These are phyloP conservation scores for Muricea muricata DNA, from an alignment of 92 coral and sea anemone genomes.

Conservation along the genomic window DNA sequence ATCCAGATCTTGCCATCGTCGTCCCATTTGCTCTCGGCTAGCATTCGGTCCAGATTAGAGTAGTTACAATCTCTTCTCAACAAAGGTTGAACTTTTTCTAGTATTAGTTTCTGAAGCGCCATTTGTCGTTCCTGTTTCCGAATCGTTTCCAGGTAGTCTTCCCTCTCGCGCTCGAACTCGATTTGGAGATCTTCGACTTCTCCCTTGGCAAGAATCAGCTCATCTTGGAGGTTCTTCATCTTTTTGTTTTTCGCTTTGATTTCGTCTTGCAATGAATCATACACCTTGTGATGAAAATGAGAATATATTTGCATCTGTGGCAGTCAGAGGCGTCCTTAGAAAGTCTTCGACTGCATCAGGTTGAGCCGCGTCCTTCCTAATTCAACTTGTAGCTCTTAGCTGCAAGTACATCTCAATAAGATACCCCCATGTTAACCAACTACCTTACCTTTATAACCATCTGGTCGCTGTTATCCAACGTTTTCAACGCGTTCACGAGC, in stretches of 20 bases:
- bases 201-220: slow-evolving; percentile 64
- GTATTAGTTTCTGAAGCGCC: slow-evolving; percentile 79
- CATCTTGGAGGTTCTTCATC: slow-evolving; percentile 72
- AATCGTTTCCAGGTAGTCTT: slow-evolving; percentile 85
- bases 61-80: slow-evolving; percentile 95
- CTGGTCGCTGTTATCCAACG: slow-evolving; percentile 91
- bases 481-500: slow-evolving; percentile 80
- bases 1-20: slow-evolving; percentile 83
- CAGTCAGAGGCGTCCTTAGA: too few species aligned
- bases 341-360: too few species aligned
- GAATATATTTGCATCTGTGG: too few species aligned
- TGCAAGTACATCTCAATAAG: too few species aligned
- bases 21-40: slow-evolving; percentile 86
- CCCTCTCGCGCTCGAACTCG: slow-evolving; percentile 88
- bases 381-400: too few species aligned
- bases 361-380: too few species aligned
- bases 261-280: slow-evolving; percentile 89
- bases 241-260: slow-evolving; percentile 75
- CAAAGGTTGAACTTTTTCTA: slow-evolving; percentile 96
- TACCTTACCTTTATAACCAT: slow-evolving; percentile 80
- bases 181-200: slow-evolving; percentile 84
- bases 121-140: slow-evolving; percentile 84
- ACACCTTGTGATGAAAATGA: too few species aligned
- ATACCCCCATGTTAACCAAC: too few species aligned
- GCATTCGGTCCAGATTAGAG: slow-evolving; percentile 81